Evolutionary conservation across 2,888 invertebrate species (phyloP).

Genomic region (Patella ulyssiponensis): DNA sequence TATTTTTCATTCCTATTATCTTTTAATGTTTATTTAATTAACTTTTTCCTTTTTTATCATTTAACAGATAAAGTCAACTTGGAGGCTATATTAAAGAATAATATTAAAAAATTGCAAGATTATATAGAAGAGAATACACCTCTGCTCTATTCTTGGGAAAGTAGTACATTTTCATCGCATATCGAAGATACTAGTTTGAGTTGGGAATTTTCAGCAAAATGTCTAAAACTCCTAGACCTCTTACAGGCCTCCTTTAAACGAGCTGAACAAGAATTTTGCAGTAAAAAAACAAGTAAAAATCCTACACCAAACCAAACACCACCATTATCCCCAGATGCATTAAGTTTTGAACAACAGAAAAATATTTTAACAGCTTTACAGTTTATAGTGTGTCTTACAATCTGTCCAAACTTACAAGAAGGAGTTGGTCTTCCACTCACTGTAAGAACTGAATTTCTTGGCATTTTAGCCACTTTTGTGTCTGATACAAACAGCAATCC

Average conservation of each 20-base stretch:
- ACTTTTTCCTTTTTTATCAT: too few relatives aligned
- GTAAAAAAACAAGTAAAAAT: slow-evolving; percentile 12
- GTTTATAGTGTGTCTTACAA: slow-evolving; percentile 79
- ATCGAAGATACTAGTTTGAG: slow-evolving; percentile 20
- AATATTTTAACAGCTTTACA: slow-evolving; percentile 78
- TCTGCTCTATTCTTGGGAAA: background rate
- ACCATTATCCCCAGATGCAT: slow-evolving; percentile 57
- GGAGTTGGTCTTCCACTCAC: slow-evolving; percentile 77
- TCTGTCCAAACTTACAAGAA: slow-evolving; percentile 79
- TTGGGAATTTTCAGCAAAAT: slow-evolving; percentile 47
- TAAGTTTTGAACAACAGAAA: slow-evolving; percentile 81
- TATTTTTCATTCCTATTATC: too few relatives aligned
- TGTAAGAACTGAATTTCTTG: slow-evolving; percentile 72
- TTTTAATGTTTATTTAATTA: too few relatives aligned
- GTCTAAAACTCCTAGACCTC: slow-evolving; percentile 43
- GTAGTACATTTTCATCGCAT: slow-evolving; percentile 19
- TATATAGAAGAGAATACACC: background rate
- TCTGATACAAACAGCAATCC: background rate
- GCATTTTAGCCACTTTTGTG: slow-evolving; percentile 29
- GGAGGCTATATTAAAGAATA: background rate
- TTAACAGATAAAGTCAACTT: background rate
- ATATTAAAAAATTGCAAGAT: background rate
- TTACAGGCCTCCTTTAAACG: slow-evolving; percentile 37
- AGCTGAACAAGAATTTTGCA: slow-evolving; percentile 31
- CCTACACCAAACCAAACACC: slow-evolving; percentile 45